Percentiles rank a stretch among this genome's conserved stretches.
phyloP scores from a whole-genome alignment of 2,797 vertebrate species.

The Vultur gryphus region DNA sequence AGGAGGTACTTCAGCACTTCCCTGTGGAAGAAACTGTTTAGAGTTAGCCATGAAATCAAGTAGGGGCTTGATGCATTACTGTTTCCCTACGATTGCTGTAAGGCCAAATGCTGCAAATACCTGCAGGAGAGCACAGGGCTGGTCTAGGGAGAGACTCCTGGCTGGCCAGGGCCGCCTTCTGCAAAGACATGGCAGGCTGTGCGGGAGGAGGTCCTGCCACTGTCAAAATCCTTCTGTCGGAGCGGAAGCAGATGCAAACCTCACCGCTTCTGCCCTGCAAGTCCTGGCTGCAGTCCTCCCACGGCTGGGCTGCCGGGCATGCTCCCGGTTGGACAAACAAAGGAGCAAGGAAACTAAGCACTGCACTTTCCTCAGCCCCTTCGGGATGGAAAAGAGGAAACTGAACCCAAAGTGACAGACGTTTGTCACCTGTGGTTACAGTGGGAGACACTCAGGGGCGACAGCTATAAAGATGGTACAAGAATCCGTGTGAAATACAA shows the following conservation, averaged over 20 bases:
- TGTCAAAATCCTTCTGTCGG: neutral
- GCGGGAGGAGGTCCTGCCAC: neutral
- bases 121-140: neutral
- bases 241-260: neutral
- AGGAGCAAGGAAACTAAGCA: neutral
- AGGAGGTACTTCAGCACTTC: neutral
- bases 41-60: neutral
- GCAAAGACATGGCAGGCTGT: neutral
- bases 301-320: accelerated
- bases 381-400: neutral
- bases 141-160: neutral
- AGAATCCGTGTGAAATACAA: neutral
- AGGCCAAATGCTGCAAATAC: neutral
- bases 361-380: neutral
- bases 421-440: neutral
- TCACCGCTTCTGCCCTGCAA: neutral
- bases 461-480: neutral
- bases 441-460: accelerated
- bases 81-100: neutral
- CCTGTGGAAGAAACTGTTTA: neutral
- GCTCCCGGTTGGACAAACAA: neutral
- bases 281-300: neutral
- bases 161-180: neutral
- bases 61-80: neutral
- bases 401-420: neutral